A percentile compares a stretch with the other conserved stretches of the same genome.
These are phyloP conservation scores for Plectrocnemia conspersa DNA, from an alignment of 1,140 invertebrate species.

Conservation along the genomic window DNA sequence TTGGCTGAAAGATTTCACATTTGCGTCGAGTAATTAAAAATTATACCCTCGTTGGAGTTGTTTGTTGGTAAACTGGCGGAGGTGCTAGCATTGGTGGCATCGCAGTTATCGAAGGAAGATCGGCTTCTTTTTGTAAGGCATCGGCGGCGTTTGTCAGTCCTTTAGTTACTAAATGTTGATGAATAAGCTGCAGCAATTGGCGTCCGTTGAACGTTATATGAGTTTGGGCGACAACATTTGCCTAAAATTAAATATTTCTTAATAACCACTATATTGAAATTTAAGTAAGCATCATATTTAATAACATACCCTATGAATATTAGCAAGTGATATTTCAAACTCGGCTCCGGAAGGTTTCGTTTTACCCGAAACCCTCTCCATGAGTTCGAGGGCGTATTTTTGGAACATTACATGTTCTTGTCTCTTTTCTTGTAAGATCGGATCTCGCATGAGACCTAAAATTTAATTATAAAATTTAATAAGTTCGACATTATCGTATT, in stretches of 20 bases:
- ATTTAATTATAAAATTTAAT: constrained; percentile 32
- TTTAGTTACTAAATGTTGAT: constrained; percentile 77
- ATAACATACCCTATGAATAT: constrained; percentile 69
- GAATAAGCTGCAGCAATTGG: constrained; percentile 87
- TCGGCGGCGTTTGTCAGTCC: constrained; percentile 70
- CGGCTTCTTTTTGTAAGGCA: constrained; percentile 72
- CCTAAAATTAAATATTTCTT: constrained; percentile 52
- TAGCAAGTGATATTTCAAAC: constrained; percentile 77
- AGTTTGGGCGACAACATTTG: constrained; percentile 93
- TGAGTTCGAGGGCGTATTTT: constrained; percentile 86
- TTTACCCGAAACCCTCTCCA: constrained; percentile 89
- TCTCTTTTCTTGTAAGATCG: constrained; percentile 91
- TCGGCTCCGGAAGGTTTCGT: constrained; percentile 74
- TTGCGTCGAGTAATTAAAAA: background rate
- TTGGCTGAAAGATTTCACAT: background rate
- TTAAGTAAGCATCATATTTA: background rate
- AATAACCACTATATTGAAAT: background rate
- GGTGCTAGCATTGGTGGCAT: constrained; percentile 46
- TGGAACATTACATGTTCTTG: constrained; percentile 95
- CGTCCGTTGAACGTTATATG: constrained; percentile 90
- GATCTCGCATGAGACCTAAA: constrained; percentile 87
- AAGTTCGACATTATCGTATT: constrained; percentile 5
- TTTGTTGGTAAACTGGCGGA: constrained; percentile 56
- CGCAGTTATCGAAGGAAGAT: constrained; percentile 50
- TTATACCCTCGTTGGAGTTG: constrained; percentile 44